Base-by-base conservation (phyloP, 2,113 vertebrate species). In the Himantopus leucocephalus region DNA sequence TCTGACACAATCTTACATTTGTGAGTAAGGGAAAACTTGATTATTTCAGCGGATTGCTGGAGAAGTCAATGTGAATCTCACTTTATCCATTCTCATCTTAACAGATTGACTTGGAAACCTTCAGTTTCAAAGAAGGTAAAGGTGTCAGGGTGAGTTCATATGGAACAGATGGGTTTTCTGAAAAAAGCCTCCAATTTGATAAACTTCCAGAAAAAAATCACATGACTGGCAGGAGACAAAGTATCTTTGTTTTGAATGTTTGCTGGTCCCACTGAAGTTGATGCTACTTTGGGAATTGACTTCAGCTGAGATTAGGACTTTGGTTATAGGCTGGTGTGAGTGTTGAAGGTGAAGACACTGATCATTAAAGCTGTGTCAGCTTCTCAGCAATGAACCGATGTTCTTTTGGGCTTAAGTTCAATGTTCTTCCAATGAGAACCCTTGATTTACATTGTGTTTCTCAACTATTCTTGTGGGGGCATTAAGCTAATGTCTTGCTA, bases 121-220 rank as follows among this genome's bases (percentile, higher is more conserved):
- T 95, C 35, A 6, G 39, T 93, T 94, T 92, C 75, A 86, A 76
- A 91, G 62, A 92, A 86, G 55, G 71, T 85, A 77, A 75, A 95
- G 32, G 62, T 95, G 75, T 94, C 68, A 58, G 66, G 85, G 47
- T 87, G 78, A 94, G 59, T 97, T 94, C 70, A 56, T 56, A 68
- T 32, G 43, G 52, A 94, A 89, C 88, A 94, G 90, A 94, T 94
- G 80, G 76, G 23, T 71, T 82, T 96, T 86, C 88, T 79, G 59
- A 70, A 92, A 90, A 84, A 92, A 75, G 48, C 29, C 10, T 81
- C 64, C 64, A 39, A 27, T 85, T 59, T 91, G 27, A 92, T 88
- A 91, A 83, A 89, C 53, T 79, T 86, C 58, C 70, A 73, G 68
- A 86, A 88, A 62, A 92, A 70, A 26, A 27, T 39, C 3, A 0